Evolutionary conservation across 2,888 invertebrate species (phyloP).

Genomic region (Agrenia bidenticulata): DNA sequence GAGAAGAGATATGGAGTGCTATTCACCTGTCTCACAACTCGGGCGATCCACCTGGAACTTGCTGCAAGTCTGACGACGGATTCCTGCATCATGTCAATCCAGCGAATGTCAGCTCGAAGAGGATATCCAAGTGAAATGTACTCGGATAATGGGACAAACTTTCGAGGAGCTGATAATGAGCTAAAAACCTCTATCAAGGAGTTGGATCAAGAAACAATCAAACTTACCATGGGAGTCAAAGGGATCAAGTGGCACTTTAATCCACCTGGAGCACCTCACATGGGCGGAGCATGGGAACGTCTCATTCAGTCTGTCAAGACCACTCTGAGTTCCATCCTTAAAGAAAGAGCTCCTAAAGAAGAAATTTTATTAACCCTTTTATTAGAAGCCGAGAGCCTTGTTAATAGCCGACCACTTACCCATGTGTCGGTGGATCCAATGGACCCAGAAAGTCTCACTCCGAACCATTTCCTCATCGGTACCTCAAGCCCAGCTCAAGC

Average conservation of each 20-base stretch:
- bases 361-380: slow-evolving; percentile 38
- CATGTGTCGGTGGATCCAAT: slow-evolving; percentile 27
- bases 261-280: slow-evolving; percentile 35
- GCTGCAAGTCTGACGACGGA: background rate
- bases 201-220: background rate
- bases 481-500: background rate
- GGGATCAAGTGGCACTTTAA: slow-evolving; percentile 13
- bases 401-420: slow-evolving; percentile 36
- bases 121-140: background rate
- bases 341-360: slow-evolving; percentile 23
- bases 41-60: slow-evolving; percentile 23
- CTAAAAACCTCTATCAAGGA: background rate
- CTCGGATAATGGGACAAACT: slow-evolving; percentile 23
- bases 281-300: slow-evolving; percentile 49
- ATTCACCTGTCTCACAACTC: slow-evolving; percentile 10
- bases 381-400: slow-evolving; percentile 17
- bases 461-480: slow-evolving; percentile 32
- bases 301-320: slow-evolving; percentile 38
- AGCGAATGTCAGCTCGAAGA: slow-evolving; percentile 5
- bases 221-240: background rate
- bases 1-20: slow-evolving; percentile 22
- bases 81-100: slow-evolving; percentile 10
- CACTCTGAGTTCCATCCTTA: slow-evolving; percentile 21
- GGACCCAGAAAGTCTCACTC: slow-evolving; percentile 29
- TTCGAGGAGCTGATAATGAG: slow-evolving; percentile 14